A percentile compares a stretch with the other conserved stretches of the same genome.
phyloP scores from a whole-genome alignment of 1,140 invertebrate species.

The Euglossa dilemma region DNA sequence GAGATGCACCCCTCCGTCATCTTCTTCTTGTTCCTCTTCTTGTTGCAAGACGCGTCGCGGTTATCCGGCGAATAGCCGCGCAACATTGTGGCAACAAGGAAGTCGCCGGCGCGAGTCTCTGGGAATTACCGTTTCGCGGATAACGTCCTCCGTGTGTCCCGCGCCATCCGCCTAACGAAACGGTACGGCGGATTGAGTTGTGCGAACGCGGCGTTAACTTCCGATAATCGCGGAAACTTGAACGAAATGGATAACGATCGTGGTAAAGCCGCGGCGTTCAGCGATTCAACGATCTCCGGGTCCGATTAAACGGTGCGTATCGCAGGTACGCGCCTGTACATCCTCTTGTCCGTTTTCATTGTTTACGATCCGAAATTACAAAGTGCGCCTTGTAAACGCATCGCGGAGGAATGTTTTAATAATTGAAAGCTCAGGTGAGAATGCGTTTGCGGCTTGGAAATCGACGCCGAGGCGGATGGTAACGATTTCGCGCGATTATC shows the following conservation, averaged over 20 bases:
- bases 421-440: not conserved
- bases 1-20: constrained; percentile 8
- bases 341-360: not conserved
- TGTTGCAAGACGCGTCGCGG: not conserved
- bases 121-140: constrained; percentile 43
- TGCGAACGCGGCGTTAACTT: constrained; percentile 22
- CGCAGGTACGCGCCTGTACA: not conserved
- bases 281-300: not conserved
- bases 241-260: constrained; percentile 32
- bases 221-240: constrained; percentile 33
- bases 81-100: constrained; percentile 42
- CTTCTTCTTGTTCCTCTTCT: constrained; percentile 22
- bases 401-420: not conserved
- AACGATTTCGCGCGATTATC: not conserved
- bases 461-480: too few relatives aligned
- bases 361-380: not conserved
- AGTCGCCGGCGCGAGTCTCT: constrained; percentile 26
- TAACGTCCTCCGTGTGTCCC: not conserved
- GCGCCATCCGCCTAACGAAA: not conserved
- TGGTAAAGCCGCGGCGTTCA: constrained; percentile 22
- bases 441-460: not conserved
- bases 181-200: constrained; percentile 20
- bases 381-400: not conserved
- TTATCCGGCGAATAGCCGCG: not conserved
- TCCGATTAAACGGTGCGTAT: not conserved